Conservation (phyloP, 2,888 invertebrate species). For the Nycteola revayana region DNA sequence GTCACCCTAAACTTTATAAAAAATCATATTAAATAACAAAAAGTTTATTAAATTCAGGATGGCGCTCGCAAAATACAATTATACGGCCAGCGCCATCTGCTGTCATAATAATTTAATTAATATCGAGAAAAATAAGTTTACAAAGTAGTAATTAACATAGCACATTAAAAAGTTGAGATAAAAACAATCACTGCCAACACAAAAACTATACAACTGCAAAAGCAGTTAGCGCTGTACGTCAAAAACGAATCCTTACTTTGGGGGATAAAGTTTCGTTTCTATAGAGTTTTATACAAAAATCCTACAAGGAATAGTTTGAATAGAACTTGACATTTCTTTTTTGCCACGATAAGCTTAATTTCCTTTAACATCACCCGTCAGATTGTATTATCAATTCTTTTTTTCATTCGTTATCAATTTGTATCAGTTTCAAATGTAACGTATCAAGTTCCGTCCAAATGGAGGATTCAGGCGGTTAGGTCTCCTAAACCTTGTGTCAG, state of each 20-base stretch:
- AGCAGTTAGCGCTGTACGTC: conserved; percentile 67
- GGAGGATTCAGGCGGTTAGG: conserved; percentile 33
- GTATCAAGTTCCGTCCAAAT: conserved; percentile 37
- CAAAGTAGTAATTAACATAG: conserved; percentile 3
- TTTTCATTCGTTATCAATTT: too few species aligned
- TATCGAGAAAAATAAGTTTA: conserved; percentile 12
- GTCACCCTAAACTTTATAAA: conserved; percentile 62
- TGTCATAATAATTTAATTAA: conserved; percentile 13
- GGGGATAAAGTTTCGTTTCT: conserved; percentile 31
- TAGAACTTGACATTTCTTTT: conserved; percentile 66
- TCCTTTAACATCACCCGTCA: too few species aligned
- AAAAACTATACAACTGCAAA: conserved; percentile 19
- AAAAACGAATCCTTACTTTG: conserved; percentile 25
- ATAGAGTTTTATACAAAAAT: conserved; percentile 38
- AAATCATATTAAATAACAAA: not conserved
- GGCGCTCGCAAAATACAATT: conserved; percentile 61
- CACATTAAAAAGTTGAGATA: not conserved
- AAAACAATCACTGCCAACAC: conserved; percentile 73
- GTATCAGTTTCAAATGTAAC: too few species aligned
- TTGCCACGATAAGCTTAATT: too few species aligned
- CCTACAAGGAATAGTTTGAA: conserved; percentile 46
- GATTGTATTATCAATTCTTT: too few species aligned
- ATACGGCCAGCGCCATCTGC: conserved; percentile 77
- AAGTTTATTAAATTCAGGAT: conserved; percentile 58
- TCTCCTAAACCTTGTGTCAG: conserved; percentile 72